Evolutionary conservation across 2,888 invertebrate species (phyloP).

Genomic region (Drosophila pseudotalamancana): DNA sequence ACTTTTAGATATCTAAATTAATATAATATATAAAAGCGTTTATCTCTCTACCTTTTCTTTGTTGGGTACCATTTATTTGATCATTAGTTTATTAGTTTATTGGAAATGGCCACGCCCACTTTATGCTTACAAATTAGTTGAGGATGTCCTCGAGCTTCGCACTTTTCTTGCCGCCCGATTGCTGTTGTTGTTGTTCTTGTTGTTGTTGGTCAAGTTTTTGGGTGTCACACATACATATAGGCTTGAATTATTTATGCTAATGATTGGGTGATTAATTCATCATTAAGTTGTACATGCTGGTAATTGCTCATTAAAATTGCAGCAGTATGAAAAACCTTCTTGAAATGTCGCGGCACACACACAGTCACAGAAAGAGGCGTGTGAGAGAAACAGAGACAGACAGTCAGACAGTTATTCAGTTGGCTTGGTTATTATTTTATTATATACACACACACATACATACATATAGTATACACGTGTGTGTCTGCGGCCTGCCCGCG

Average conservation of each 20-base stretch:
- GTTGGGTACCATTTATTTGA: background rate
- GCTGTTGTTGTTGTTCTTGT: slow-evolving; percentile 18
- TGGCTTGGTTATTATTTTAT: slow-evolving; percentile 21
- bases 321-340: slow-evolving; percentile 31
- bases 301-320: slow-evolving; percentile 71
- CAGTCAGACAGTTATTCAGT: background rate
- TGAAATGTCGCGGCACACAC: background rate
- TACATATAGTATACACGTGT: background rate
- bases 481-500: slow-evolving; percentile 3
- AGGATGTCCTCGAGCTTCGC: slow-evolving; percentile 25
- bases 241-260: slow-evolving; percentile 65
- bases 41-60: background rate
- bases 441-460: too few relatives aligned
- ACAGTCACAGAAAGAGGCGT: background rate
- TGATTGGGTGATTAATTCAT: slow-evolving; percentile 64
- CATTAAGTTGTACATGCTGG: slow-evolving; percentile 51
- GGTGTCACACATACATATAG: slow-evolving; percentile 27
- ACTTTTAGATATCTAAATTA: too few relatives aligned
- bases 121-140: slow-evolving; percentile 72
- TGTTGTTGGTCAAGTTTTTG: slow-evolving; percentile 39
- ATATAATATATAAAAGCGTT: too few relatives aligned
- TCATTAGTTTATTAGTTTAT: slow-evolving; percentile 11
- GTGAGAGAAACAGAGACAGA: background rate
- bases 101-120: slow-evolving; percentile 20
- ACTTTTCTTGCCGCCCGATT: background rate